Evolutionary conservation across 1,140 invertebrate genomes (phyloP), one percentile per base, ranked within the genome.

Genomic region (Halictus rubicundus): DNA sequence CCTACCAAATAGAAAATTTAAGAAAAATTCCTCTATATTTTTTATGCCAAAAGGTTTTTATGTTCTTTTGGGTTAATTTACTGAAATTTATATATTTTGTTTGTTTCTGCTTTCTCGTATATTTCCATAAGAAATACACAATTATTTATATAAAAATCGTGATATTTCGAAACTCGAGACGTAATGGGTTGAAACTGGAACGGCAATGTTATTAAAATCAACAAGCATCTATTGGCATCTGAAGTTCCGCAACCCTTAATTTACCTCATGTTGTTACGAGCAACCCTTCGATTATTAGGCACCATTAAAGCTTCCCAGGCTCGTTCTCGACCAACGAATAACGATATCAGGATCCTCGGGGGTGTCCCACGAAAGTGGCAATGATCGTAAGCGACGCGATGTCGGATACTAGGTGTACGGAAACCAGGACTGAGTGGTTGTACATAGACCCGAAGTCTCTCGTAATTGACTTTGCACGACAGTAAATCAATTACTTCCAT

Each of bases 341-440:
- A 78, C 23, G 32, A 25, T 78, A 61, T 78, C 75, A 25, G 32
- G 19, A 21, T 78, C 46, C 68, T 78, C 59, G 19, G 52, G 21
- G 63, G 46, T 64, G 68, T 57, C 0, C 59, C 60, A 59, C 76
- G 39, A 25, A 78, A 42, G 76, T 63, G 68, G 49, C 76, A 54
- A 72, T 64, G 76, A 78, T 71, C 46, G n/a, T 78, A 78, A 72
- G 63, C 76, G 59, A 39, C 27, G 63, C 76, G 59, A 39, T n/a
- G 32, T 32, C 16, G 60, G n/a, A 42, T 64, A 72, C n/a, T 59
- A 52, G 32, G 39, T 23, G 32, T 64, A 78, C 52, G 46, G 23
- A 72, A 78, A 64, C 59, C 46, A 54, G 39, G 49, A 49, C 70
- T 37, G 42, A 57, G 23, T 27, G n/a, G 60, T 57, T 69, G 25